Base-by-base conservation (phyloP, 2,797 vertebrate genomes). In the Pteropus rufus region DNA sequence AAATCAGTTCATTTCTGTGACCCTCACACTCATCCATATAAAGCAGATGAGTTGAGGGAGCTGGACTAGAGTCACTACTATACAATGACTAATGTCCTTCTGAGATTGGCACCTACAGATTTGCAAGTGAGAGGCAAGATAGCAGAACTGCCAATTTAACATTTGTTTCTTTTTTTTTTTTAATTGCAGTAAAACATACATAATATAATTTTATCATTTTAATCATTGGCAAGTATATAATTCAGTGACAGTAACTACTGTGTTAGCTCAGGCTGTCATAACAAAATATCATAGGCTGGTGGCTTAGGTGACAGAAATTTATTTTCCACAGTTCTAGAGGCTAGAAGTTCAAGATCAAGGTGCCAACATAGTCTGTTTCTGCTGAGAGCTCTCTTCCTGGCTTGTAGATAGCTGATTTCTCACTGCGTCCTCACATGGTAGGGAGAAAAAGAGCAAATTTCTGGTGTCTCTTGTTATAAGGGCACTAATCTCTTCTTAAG, bases 81-180 rank as follows among this genome's bases (percentile, higher is more conserved):
- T 44, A 73, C 49, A 86, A 34, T 89, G 79, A 83, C 56, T 89
- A 75, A 76, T 44, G 62, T 69, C 79, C 52, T 93, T 87, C 60
- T 89, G 46, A 93, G 41, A 70, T 26, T 69, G 86, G 18, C 15
- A 84, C 80, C 58, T 34, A 93, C 77, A 41, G 36, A 67, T 80
- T 72, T 85, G 23, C 56, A 95, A 95, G 94, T 39, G 24, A 89
- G 39, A 86, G 6, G 29, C 70, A 92, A 89, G 93, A 46, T 34
- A 93, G 23, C 34, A 91, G 39, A 91, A 86, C n/a, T 81, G 46
- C 23, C 70, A 29, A 39, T 91, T 95, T 91, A 44, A 80, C 56
- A 62, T 70, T 86, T 24, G 24, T 72, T 65, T 26, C 7, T 23
- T 3, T 36, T 26, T 36, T 26, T 36, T 58, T 62, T 14, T 31